Evolutionary conservation across 2,797 vertebrate genomes (phyloP).

Genomic region (Chanos chanos): DNA sequence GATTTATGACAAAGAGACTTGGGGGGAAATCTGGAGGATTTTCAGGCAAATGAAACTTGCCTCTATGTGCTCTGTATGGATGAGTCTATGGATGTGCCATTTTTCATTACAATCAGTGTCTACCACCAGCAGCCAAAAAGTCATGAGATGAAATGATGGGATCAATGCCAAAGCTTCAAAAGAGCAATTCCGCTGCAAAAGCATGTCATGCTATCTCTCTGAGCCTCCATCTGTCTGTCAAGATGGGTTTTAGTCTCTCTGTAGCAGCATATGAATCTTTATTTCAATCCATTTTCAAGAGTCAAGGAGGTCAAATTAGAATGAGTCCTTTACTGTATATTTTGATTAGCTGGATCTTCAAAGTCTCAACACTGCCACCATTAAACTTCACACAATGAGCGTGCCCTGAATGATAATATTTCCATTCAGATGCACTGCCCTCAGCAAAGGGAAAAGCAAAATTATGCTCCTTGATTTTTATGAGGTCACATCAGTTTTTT

Average conservation of each 20-base stretch:
- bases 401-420: slow-evolving; percentile 55
- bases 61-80: background rate
- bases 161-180: slow-evolving; percentile 4
- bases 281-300: slow-evolving; percentile 11
- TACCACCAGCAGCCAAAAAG: background rate
- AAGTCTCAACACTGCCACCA: slow-evolving; percentile 52
- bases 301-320: slow-evolving; percentile 4
- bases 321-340: background rate
- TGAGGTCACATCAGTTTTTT: slow-evolving; percentile 35
- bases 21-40: slow-evolving; percentile 5
- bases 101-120: slow-evolving; percentile 1
- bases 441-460: slow-evolving; percentile 39
- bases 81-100: slow-evolving; percentile 4
- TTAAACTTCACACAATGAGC: slow-evolving; percentile 44
- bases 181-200: background rate
- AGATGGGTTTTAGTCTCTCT: background rate
- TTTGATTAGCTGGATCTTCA: slow-evolving; percentile 10
- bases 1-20: background rate
- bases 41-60: slow-evolving; percentile 11
- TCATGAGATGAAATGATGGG: background rate
- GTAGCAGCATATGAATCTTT: background rate
- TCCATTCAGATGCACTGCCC: slow-evolving; percentile 38
- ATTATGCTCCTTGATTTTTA: slow-evolving; percentile 35
- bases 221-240: background rate
- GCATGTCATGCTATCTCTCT: background rate